Evolutionary conservation across 2,113 vertebrate species (phyloP).

Genomic region (Caranx ignobilis): DNA sequence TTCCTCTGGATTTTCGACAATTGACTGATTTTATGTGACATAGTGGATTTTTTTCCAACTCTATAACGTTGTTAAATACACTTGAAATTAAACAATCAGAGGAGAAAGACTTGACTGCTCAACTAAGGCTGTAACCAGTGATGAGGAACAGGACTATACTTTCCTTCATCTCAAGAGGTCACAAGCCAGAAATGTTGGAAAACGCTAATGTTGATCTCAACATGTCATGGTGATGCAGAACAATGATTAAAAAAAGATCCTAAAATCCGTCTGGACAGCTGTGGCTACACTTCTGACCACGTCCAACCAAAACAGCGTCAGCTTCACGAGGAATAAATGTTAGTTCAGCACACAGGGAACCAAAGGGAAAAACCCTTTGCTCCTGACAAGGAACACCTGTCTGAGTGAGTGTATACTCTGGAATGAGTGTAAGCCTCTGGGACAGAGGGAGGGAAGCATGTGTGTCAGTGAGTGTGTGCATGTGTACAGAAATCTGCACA

Average conservation of each 20-base stretch:
- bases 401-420: conserved; percentile 57
- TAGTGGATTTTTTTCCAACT: not conserved
- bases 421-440: conserved; percentile 66
- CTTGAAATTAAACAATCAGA: not conserved
- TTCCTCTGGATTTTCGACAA: not conserved
- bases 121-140: not conserved
- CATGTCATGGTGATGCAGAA: conserved; percentile 38
- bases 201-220: conserved; percentile 35
- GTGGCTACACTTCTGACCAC: conserved; percentile 51
- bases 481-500: conserved; percentile 49
- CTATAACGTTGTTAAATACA: not conserved
- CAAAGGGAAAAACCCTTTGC: conserved; percentile 61
- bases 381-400: conserved; percentile 79
- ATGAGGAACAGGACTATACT: not conserved
- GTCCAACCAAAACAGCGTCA: conserved; percentile 71
- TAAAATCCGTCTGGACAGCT: conserved; percentile 57
- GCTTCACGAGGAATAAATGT: conserved; percentile 67
- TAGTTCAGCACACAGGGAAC: conserved; percentile 62
- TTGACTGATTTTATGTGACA: not conserved
- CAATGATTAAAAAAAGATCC: conserved; percentile 61
- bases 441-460: conserved; percentile 52
- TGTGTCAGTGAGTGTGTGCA: conserved; percentile 47
- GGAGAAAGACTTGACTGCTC: not conserved
- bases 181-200: conserved; percentile 2
- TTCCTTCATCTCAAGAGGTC: not conserved